Conservation (phyloP, 1,140 invertebrate genomes). For the Penaeus vannamei region DNA sequence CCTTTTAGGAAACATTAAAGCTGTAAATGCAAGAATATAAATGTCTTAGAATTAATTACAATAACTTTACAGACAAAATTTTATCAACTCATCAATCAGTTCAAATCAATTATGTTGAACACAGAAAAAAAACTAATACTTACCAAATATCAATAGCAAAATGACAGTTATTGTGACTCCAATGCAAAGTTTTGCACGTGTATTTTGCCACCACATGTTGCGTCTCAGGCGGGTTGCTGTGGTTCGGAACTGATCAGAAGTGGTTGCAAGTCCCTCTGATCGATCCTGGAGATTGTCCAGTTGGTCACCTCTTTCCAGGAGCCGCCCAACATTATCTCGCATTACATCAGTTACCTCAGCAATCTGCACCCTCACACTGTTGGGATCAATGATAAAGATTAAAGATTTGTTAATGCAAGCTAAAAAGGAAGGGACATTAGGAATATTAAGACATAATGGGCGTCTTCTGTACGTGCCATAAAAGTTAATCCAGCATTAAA, state of each 20-base stretch:
- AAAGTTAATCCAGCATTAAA: too few species aligned
- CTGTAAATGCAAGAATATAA: too few species aligned
- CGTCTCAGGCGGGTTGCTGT: conserved; percentile 73
- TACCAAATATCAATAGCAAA: conserved; percentile 61
- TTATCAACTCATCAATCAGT: background rate
- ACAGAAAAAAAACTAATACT: background rate
- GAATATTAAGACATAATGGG: background rate
- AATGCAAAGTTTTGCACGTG: conserved; percentile 72
- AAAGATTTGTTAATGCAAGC: background rate
- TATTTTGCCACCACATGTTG: conserved; percentile 75
- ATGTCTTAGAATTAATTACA: too few species aligned
- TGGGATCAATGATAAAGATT: background rate
- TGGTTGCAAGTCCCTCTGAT: conserved; percentile 74
- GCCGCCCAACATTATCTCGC: conserved; percentile 76
- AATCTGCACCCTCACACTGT: conserved; percentile 75
- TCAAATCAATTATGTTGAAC: background rate
- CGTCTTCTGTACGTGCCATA: too few species aligned
- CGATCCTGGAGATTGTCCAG: conserved; percentile 76
- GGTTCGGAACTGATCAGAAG: conserved; percentile 74
- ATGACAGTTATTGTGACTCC: conserved; percentile 66
- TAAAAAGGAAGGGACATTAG: background rate
- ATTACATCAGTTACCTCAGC: conserved; percentile 76
- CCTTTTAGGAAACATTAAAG: too few species aligned
- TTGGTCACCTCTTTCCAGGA: conserved; percentile 76
- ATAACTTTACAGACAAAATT: background rate